These are phyloP conservation scores for Euzophera pinguis DNA, from an alignment of 2,888 invertebrate genomes.

Conservation along the genomic window DNA sequence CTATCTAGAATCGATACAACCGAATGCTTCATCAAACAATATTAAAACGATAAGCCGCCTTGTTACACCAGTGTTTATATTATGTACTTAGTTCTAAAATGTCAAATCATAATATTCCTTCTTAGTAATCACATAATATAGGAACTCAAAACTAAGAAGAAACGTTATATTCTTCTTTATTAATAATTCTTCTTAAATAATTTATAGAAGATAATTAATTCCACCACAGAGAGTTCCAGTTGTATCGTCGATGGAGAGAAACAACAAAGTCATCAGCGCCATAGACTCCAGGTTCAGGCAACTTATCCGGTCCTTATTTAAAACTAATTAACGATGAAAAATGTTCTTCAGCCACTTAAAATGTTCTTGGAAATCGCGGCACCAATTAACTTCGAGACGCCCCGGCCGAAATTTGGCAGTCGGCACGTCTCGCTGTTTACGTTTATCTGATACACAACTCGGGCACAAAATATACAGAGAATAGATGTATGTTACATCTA, in stretches of 20 bases:
- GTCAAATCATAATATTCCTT: too few species aligned
- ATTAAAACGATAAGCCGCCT: too few species aligned
- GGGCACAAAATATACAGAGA: neutral
- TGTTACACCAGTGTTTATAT: neutral
- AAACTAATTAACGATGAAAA: conserved; percentile 15
- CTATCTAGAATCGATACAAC: too few species aligned
- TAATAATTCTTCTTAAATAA: too few species aligned
- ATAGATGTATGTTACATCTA: neutral
- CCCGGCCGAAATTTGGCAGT: conserved; percentile 55
- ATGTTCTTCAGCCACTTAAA: conserved; percentile 15
- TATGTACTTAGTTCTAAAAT: too few species aligned
- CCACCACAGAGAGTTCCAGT: neutral
- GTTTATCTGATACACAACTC: conserved; percentile 43
- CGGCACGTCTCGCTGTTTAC: conserved; percentile 60
- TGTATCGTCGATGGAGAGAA: neutral
- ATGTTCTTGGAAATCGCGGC: conserved; percentile 44
- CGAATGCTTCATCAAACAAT: too few species aligned
- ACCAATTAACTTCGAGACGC: conserved; percentile 52
- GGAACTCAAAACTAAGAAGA: too few species aligned
- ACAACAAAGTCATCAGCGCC: conserved; percentile 8
- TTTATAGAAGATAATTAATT: too few species aligned
- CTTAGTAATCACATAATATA: too few species aligned
- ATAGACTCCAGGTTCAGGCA: conserved; percentile 18
- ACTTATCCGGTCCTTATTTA: conserved; percentile 13
- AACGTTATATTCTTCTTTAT: too few species aligned